These are phyloP conservation scores for Tretioscincus oriximinensis DNA, from an alignment of 2,113 vertebrate species.

Conservation along the genomic window DNA sequence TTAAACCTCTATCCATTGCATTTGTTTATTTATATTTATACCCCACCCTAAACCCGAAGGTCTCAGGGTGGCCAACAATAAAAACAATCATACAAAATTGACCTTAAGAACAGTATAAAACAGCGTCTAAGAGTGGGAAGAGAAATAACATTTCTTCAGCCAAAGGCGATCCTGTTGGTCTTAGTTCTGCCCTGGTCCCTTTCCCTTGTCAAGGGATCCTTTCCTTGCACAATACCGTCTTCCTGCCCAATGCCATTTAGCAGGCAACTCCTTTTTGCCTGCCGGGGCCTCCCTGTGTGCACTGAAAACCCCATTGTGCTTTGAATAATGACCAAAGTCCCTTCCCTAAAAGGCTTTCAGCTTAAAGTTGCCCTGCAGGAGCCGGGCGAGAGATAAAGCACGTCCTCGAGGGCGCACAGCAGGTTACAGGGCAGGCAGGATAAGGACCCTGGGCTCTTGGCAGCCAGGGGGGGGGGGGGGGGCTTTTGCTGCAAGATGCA, in stretches of 20 bases:
- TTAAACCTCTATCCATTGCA: too few species aligned
- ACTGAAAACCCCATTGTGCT: neutral
- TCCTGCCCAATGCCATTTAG: neutral
- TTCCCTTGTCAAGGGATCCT: neutral
- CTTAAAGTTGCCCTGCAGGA: constrained; percentile 6
- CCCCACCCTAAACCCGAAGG: too few species aligned
- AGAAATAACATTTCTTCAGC: neutral
- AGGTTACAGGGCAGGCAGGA: neutral
- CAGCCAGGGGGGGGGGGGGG: neutral
- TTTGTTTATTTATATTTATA: too few species aligned
- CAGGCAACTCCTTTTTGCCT: neutral
- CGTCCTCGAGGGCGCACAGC: neutral
- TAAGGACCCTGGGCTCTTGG: neutral
- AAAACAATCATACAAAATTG: neutral
- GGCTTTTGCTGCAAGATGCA: neutral
- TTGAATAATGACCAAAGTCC: constrained; percentile 3
- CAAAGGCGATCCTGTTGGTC: neutral
- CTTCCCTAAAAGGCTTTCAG: constrained; percentile 12
- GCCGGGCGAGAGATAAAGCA: neutral
- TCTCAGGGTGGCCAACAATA: too few species aligned
- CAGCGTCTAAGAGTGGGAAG: neutral
- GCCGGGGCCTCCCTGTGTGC: neutral
- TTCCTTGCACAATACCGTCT: neutral
- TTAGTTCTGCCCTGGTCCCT: neutral
- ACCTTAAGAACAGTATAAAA: neutral